Evolutionary conservation across 2,888 invertebrate species (phyloP), one percentile per base, ranked within the genome.

Genomic region (Magallana nippona): DNA sequence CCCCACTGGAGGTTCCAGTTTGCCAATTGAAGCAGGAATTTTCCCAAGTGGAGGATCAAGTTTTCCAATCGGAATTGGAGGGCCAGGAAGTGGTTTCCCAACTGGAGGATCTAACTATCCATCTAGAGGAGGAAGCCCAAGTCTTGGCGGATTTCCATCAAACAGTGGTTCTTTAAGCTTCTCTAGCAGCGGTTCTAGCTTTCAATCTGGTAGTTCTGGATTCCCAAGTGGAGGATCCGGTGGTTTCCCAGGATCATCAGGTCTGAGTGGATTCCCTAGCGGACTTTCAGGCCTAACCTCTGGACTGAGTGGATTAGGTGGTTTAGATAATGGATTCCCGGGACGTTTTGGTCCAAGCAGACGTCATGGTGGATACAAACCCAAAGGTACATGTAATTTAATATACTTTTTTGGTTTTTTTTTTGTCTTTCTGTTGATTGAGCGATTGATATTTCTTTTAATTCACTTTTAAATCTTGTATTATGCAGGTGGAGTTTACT

Each of bases 221-320:
- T 71, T 63, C 71, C 71, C 71, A 13, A 27, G 71, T 19, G 71
- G 71, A 27, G 71, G 71, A 13, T 71, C 27, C 27, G 10, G 60
- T 60, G 60, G 60, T 19, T 10, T n/a, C 10, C 60, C 19, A 19
- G 71, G 71, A 27, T 19, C 71, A 22, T 11, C 13, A 5, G 11
- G 71, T 71, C 11, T 22, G 13, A 27, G 22, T 22, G 71, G 32
- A 27, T 71, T 71, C 22, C 71, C 71, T 71, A 22, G 11, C 32
- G 71, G 32, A 71, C 15, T 22, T 27, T 27, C 11, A n/a, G 17
- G 60, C 13, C 22, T 44, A 44, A 44, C 44, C 5, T 44, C 44
- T 44, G 44, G 44, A 44, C 44, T 44, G 0, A 44, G 44, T 44
- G 44, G 44, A 44, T 44, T 44, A 44, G 44, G 44, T 44, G 44